A percentile compares a stretch with the other conserved stretches of the same genome.
These are phyloP conservation scores for Meliscaeva auricollis DNA, from an alignment of 2,888 invertebrate genomes.

Conservation along the genomic window DNA sequence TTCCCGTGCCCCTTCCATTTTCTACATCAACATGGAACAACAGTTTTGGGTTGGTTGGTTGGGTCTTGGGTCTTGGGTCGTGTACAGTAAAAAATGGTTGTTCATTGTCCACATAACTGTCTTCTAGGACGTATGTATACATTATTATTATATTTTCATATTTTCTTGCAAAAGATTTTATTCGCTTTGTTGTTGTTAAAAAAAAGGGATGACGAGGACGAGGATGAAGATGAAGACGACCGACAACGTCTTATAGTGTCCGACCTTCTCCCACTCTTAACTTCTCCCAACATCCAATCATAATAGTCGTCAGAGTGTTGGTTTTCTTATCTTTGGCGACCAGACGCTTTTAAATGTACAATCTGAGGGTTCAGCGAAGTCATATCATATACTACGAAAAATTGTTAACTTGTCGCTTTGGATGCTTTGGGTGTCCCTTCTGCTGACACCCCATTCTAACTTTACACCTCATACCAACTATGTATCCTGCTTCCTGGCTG, in stretches of 20 bases:
- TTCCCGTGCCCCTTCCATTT: not conserved
- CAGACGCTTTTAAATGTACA: slow-evolving; percentile 83
- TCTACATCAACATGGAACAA: not conserved
- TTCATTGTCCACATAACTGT: slow-evolving; percentile 57
- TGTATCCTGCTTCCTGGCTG: slow-evolving; percentile 19
- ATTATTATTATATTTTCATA: slow-evolving; percentile 73
- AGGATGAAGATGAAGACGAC: not conserved
- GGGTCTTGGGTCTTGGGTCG: too few relatives aligned
- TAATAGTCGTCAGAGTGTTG: slow-evolving; percentile 32
- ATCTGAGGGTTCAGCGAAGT: slow-evolving; percentile 67
- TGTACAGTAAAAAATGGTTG: not conserved
- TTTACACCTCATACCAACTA: not conserved
- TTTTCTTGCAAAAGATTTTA: slow-evolving; percentile 66
- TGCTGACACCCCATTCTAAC: not conserved
- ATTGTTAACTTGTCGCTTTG: slow-evolving; percentile 68
- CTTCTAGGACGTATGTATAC: slow-evolving; percentile 54
- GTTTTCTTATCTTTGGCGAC: slow-evolving; percentile 84
- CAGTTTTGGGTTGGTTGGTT: too few relatives aligned
- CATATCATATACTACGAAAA: slow-evolving; percentile 72
- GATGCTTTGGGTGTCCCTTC: slow-evolving; percentile 28
- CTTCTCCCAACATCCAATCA: not conserved
- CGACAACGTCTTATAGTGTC: slow-evolving; percentile 68
- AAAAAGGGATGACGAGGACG: slow-evolving; percentile 49
- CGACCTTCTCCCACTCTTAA: slow-evolving; percentile 12
- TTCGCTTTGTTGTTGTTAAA: slow-evolving; percentile 46